phyloP scores from a whole-genome alignment of 2,113 vertebrate species.

The Labeo rohita region DNA sequence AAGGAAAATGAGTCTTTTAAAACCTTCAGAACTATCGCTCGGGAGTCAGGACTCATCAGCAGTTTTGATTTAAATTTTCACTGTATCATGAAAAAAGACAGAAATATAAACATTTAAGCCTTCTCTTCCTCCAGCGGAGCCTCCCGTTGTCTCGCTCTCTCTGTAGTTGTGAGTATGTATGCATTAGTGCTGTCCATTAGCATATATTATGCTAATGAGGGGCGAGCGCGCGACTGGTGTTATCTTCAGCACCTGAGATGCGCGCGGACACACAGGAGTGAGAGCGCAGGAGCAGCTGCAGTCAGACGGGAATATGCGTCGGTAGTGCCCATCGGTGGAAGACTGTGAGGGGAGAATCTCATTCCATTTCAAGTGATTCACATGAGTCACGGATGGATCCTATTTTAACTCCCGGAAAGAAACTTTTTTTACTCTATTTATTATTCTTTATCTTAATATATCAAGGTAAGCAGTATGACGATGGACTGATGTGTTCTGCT shows the following conservation, averaged over 20 bases:
- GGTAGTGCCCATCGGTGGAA: conserved; percentile 52
- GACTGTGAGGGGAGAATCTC: conserved; percentile 50
- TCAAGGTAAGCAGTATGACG: conserved; percentile 72
- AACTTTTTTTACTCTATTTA: conserved; percentile 61
- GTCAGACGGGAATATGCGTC: conserved; percentile 62
- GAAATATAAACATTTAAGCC: not conserved
- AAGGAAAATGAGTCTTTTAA: not conserved
- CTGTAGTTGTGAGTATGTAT: conserved; percentile 10
- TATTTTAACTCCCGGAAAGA: conserved; percentile 64
- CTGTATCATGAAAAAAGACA: not conserved
- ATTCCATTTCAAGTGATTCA: conserved; percentile 59
- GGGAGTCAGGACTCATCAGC: not conserved
- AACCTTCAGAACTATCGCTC: not conserved
- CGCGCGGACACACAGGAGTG: conserved; percentile 47
- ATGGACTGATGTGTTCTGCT: not conserved
- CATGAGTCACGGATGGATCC: conserved; percentile 77
- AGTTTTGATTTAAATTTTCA: not conserved
- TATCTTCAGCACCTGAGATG: conserved; percentile 59
- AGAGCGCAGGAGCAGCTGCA: conserved; percentile 60
- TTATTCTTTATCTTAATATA: conserved; percentile 69
- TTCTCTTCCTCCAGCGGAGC: not conserved
- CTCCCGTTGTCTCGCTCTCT: not conserved
- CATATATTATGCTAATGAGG: conserved; percentile 79
- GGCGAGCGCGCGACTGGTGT: conserved; percentile 57
- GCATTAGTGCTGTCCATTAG: conserved; percentile 44